These are phyloP conservation scores for Trichonephila clavipes DNA, from an alignment of 1,140 invertebrate species.

Conservation along the genomic window DNA sequence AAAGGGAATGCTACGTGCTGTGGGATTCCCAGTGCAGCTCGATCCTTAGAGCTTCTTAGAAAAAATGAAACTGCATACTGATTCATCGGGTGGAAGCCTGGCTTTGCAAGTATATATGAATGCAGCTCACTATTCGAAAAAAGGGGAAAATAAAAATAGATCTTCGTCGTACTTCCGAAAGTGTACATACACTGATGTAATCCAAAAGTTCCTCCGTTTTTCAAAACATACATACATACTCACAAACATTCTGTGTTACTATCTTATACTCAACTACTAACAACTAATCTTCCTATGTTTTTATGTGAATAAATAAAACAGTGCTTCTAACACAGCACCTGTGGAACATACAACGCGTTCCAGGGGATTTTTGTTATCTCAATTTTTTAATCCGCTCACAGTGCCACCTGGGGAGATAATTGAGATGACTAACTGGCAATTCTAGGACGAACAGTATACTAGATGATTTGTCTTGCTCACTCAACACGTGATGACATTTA, in stretches of 20 bases:
- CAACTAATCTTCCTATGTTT: constrained; percentile 74
- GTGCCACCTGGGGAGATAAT: constrained; percentile 66
- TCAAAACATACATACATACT: constrained; percentile 76
- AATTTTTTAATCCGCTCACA: constrained; percentile 53
- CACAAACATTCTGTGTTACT: constrained; percentile 73
- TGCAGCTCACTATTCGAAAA: constrained; percentile 72
- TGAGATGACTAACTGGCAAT: constrained; percentile 65
- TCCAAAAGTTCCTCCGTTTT: constrained; percentile 74
- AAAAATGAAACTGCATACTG: constrained; percentile 68
- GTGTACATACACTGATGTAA: constrained; percentile 70
- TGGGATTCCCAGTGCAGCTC: background rate
- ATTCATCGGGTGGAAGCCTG: constrained; percentile 71
- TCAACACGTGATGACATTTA: constrained; percentile 72
- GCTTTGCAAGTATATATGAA: constrained; percentile 74
- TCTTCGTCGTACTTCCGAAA: constrained; percentile 71
- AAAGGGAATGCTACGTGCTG: constrained; percentile 19
- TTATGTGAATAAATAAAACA: constrained; percentile 77
- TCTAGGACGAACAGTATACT: constrained; percentile 71
- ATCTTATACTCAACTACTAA: constrained; percentile 76
- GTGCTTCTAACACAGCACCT: constrained; percentile 75
- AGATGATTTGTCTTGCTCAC: constrained; percentile 75
- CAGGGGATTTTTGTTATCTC: constrained; percentile 55
- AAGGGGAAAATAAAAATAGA: constrained; percentile 75
- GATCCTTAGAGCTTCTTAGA: constrained; percentile 36
- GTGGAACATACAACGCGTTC: constrained; percentile 70